These are phyloP conservation scores for Platypus cylindrus DNA, from an alignment of 2,888 invertebrate genomes.

Conservation along the genomic window DNA sequence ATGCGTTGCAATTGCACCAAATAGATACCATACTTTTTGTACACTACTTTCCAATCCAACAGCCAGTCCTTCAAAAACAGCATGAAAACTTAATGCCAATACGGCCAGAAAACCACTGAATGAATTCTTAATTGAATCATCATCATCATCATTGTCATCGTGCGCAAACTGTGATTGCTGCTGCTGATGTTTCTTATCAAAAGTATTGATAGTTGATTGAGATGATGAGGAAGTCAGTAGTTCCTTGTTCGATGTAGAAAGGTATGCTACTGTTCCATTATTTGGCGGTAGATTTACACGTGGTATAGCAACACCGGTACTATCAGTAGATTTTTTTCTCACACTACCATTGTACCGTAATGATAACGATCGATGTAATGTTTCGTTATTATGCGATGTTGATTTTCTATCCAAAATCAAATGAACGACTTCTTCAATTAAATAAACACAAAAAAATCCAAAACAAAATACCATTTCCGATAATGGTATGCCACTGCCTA, in stretches of 20 bases:
- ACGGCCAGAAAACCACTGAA: slow-evolving; percentile 51
- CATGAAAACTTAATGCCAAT: slow-evolving; percentile 53
- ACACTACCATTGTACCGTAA: slow-evolving; percentile 35
- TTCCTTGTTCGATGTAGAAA: slow-evolving; percentile 29
- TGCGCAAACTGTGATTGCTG: slow-evolving; percentile 19
- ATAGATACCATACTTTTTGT: slow-evolving; percentile 47
- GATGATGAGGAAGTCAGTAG: slow-evolving; percentile 27
- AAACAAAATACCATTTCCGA: slow-evolving; percentile 47
- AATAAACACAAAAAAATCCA: slow-evolving; percentile 52
- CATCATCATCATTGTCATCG: too few species aligned
- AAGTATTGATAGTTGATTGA: slow-evolving; percentile 24
- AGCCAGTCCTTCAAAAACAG: slow-evolving; percentile 55
- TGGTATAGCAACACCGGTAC: slow-evolving; percentile 29
- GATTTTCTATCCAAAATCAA: slow-evolving; percentile 37
- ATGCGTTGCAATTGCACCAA: slow-evolving; percentile 53
- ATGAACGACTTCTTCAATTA: slow-evolving; percentile 50
- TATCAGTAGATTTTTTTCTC: slow-evolving; percentile 26
- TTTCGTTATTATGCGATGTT: slow-evolving; percentile 27
- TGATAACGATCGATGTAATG: slow-evolving; percentile 38
- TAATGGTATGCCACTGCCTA: slow-evolving; percentile 37
- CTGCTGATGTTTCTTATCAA: slow-evolving; percentile 15
- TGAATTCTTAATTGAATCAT: slow-evolving; percentile 32
- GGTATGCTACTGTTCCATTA: slow-evolving; percentile 28
- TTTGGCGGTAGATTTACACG: slow-evolving; percentile 29
- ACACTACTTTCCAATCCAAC: slow-evolving; percentile 49